These are phyloP conservation scores for Mactromeris polynyma DNA, from an alignment of 2,888 invertebrate species.

Conservation along the genomic window DNA sequence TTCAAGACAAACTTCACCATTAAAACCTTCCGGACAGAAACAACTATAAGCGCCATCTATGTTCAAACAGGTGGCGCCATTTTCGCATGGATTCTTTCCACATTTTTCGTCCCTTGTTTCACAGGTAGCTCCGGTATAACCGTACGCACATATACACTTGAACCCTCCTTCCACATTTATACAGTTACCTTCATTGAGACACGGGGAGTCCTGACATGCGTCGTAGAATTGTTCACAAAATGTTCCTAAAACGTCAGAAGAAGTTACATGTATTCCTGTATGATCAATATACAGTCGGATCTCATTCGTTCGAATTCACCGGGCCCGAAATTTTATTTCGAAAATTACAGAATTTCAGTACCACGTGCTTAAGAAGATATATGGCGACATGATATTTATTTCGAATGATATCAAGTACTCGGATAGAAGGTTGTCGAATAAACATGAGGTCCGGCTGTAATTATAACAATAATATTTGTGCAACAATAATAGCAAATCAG, in stretches of 20 bases:
- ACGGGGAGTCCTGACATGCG: constrained; percentile 35
- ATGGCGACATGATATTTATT: too few relatives aligned
- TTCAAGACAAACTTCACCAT: constrained; percentile 38
- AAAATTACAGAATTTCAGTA: too few relatives aligned
- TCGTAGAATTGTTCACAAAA: constrained; percentile 45
- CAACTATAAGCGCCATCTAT: constrained; percentile 38
- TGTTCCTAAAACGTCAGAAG: constrained; percentile 37
- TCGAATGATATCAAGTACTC: too few relatives aligned
- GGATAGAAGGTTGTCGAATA: too few relatives aligned
- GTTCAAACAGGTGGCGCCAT: constrained; percentile 36
- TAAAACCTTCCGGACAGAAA: constrained; percentile 29
- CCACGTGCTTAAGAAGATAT: too few relatives aligned
- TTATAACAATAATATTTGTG: too few relatives aligned
- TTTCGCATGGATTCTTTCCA: constrained; percentile 44
- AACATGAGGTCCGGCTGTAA: too few relatives aligned
- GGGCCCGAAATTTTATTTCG: too few relatives aligned
- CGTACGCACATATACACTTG: constrained; percentile 68
- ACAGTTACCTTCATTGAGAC: constrained; percentile 70
- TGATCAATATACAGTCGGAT: too few relatives aligned
- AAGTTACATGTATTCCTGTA: too few relatives aligned
- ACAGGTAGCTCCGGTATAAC: constrained; percentile 58
- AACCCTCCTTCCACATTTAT: constrained; percentile 65
- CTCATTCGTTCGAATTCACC: too few relatives aligned
- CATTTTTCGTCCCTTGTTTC: constrained; percentile 42
- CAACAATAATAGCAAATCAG: too few relatives aligned